Percentiles rank a stretch among this genome's conserved stretches.
Evolutionary conservation across 2,888 invertebrate species (phyloP).

Genomic region (Cheilosia impressa): DNA sequence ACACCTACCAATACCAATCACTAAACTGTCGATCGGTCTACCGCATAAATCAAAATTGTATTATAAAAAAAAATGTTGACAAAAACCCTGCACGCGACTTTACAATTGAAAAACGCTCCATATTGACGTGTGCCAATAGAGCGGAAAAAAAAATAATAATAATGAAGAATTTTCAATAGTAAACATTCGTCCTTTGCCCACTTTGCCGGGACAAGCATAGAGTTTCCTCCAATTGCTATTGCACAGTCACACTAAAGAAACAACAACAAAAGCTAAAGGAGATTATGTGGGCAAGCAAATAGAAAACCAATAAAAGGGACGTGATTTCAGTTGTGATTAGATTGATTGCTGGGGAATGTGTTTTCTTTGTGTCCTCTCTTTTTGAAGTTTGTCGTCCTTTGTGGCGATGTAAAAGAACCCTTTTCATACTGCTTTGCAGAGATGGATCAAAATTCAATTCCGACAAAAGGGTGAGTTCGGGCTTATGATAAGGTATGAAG

Average conservation of each 20-base stretch:
- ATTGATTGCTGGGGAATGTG: conserved; percentile 70
- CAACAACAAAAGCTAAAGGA: conserved; percentile 67
- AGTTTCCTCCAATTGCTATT: background rate
- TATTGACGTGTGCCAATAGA: conserved; percentile 66
- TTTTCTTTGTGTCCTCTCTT: conserved; percentile 4
- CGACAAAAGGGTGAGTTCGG: conserved; percentile 60
- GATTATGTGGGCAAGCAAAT: conserved; percentile 74
- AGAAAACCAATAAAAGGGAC: conserved; percentile 75
- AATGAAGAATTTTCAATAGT: conserved; percentile 40
- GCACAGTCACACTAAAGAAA: background rate
- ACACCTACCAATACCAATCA: background rate
- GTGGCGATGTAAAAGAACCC: conserved; percentile 54
- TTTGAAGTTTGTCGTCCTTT: conserved; percentile 48
- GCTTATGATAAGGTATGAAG: conserved; percentile 68
- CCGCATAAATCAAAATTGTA: conserved; percentile 30
- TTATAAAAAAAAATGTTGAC: conserved; percentile 40
- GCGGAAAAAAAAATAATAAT: conserved; percentile 32
- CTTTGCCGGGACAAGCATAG: conserved; percentile 11
- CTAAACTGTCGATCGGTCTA: too few species aligned
- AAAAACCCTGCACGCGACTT: conserved; percentile 62
- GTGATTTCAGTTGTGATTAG: conserved; percentile 70
- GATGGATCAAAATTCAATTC: conserved; percentile 64
- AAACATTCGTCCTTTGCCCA: conserved; percentile 47
- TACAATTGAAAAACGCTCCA: conserved; percentile 61
- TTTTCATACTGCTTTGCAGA: conserved; percentile 16